Evolutionary conservation across 2,888 invertebrate species (phyloP).

Genomic region (Apoderus coryli): DNA sequence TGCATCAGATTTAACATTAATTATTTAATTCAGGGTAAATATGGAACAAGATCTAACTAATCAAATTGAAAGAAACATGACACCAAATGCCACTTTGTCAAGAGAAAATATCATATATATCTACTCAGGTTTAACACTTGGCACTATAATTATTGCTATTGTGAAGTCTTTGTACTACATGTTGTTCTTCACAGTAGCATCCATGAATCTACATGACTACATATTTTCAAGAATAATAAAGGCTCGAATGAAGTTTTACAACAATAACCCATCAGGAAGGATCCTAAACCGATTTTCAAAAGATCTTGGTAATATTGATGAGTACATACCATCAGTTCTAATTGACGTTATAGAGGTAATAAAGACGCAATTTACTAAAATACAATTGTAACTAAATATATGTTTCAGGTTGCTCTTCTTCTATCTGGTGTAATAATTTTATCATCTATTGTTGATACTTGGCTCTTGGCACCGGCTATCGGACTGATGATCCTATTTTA

Average conservation of each 20-base stretch:
- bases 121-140: conserved; percentile 33
- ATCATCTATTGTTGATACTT: conserved; percentile 55
- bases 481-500: conserved; percentile 50
- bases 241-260: conserved; percentile 31
- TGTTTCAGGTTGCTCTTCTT: conserved; percentile 31
- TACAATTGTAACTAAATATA: background rate
- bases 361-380: background rate
- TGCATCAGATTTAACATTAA: no score
- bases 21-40: conserved; percentile 24
- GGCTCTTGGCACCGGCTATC: conserved; percentile 49
- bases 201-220: conserved; percentile 27
- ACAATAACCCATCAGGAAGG: conserved; percentile 30
- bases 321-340: conserved; percentile 38
- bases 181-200: conserved; percentile 27
- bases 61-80: conserved; percentile 14
- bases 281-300: conserved; percentile 33
- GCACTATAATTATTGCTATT: conserved; percentile 30
- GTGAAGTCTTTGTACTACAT: conserved; percentile 27
- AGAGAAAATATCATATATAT: conserved; percentile 31
- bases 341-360: conserved; percentile 28
- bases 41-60: conserved; percentile 25
- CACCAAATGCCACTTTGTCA: conserved; percentile 13
- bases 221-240: conserved; percentile 26
- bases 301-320: conserved; percentile 43
- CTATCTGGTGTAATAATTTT: conserved; percentile 59